Evolutionary conservation across 2,797 vertebrate genomes (phyloP), one percentile per base, ranked within the genome.

Genomic region (Acanthurus leucopareius): DNA sequence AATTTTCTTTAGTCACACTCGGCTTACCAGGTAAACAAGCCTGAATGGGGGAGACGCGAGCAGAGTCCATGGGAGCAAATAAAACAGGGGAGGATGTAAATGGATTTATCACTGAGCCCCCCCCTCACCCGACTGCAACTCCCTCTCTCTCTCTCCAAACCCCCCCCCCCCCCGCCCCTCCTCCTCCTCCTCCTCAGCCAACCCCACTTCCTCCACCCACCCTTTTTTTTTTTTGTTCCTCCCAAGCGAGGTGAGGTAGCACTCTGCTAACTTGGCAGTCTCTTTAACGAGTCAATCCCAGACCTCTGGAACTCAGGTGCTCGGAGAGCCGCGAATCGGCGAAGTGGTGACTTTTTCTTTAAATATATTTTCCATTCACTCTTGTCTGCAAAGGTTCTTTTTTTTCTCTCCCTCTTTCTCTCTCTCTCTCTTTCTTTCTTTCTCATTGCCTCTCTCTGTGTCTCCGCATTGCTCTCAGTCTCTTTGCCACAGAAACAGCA

Each of bases 11-110:
- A 95, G 96, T 97, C 96, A 97, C 96, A 97, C 96, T 95, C 88
- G 95, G 94, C 91, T 97, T 97, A 94, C 92, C 96, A 96, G 96
- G 97, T 97, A 97, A 98, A 98, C 97, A 97, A 95, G 94, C 87
- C 90, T 92, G 92, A 92, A 95, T 94, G 28, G 28, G 28, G 93
- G 89, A 90, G 92, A 91, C 76, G 91, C 91, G 90, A 91, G 91
- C 84, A 77, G 86, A 90, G 92, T 88, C 91, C 85, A 89, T 75
- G 82, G 89, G 92, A 93, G 93, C 87, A 94, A 94, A 92, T 93
- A 91, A 95, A 95, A 95, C 92, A 91, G 86, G 92, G 91, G 92
- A 91, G 93, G 93, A 94, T 93, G 93, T 93, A 94, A 95, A 96
- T 92, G 92, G 94, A 96, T 96, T 96, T 95, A 95, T 94, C 94